Evolutionary conservation across 2,888 invertebrate species (phyloP), one percentile per base, ranked within the genome.

Genomic region (Drosophila neotestacea): DNA sequence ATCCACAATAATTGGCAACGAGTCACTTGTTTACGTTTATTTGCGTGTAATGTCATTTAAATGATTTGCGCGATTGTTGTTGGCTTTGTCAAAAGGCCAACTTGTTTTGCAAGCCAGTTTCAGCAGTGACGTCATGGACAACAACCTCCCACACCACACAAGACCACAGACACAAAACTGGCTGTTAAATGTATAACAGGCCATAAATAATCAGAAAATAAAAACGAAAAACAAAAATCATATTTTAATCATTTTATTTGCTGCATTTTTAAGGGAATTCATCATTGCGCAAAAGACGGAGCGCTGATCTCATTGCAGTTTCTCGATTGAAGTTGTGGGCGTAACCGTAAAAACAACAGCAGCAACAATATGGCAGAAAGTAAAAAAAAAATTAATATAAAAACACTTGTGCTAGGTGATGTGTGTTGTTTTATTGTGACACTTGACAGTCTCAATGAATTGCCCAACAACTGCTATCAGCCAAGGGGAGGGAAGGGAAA

Each of bases 41-140:
- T 88, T 75, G 86, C 86, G 86, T 85, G 88, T 85, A 88, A 85
- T 85, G 86, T 85, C 84, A 85, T 88, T 86, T 86, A 86, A 88
- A 84, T 86, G 85, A 84, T 88, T 77, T 80, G 77, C 81, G 77
- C 62, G 66, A 74, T 80, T 78, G 77, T 74, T 77, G 74, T 70
- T 79, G 74, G 67, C 66, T 71, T 68, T 77, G 77, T 66, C 51
- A 61, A 88, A 85, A 85, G 88, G 88, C 85, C 88, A 85, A 85
- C 85, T 83, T 77, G 85, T 87, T 85, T 84, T 52, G 64, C 70
- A 63, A 77, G 77, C 77, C 58, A 73, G 73, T 72, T 74, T 76
- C 61, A 76, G 68, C 55, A 72, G 80, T 86, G 85, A 86, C 85
- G 85, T 86, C 85, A 86, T 80, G 79, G 70, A 46, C 71, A 81